A percentile compares a stretch with the other conserved stretches of the same genome.
Evolutionary conservation across 35 echinoderm and acorn worm species (phyloP).

Genomic region (Lytechinus variegatus): DNA sequence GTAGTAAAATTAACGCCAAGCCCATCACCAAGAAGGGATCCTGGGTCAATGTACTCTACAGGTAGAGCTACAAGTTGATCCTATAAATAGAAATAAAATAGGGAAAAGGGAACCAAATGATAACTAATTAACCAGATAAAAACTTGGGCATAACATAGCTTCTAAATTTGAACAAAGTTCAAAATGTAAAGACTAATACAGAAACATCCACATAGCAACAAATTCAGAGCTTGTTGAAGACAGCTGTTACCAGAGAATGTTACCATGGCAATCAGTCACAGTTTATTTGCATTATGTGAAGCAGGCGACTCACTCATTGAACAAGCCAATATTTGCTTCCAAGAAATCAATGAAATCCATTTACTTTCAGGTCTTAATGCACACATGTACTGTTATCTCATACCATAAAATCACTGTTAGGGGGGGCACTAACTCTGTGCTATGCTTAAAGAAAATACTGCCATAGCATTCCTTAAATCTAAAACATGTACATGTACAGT

Average conservation of each 20-base stretch:
- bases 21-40: constrained; percentile 53
- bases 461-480: too few relatives aligned
- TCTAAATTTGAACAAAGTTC: not conserved
- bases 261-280: not conserved
- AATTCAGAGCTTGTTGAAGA: not conserved
- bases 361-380: not conserved
- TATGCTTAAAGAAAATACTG: too few relatives aligned
- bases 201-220: not conserved
- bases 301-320: not conserved
- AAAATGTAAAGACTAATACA: not conserved
- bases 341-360: not conserved
- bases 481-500: too few relatives aligned
- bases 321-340: not conserved
- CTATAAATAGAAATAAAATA: constrained; percentile 51
- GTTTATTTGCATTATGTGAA: not conserved
- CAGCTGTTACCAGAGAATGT: not conserved
- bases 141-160: not conserved
- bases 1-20: constrained; percentile 50
- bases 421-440: too few relatives aligned
- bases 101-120: too few relatives aligned
- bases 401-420: not conserved
- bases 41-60: constrained; percentile 64
- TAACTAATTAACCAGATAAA: too few relatives aligned
- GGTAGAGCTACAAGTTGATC: constrained; percentile 86
- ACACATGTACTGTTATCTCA: not conserved